Conservation (phyloP, 2,888 invertebrate species). For the Phanerotoma sp. region DNA sequence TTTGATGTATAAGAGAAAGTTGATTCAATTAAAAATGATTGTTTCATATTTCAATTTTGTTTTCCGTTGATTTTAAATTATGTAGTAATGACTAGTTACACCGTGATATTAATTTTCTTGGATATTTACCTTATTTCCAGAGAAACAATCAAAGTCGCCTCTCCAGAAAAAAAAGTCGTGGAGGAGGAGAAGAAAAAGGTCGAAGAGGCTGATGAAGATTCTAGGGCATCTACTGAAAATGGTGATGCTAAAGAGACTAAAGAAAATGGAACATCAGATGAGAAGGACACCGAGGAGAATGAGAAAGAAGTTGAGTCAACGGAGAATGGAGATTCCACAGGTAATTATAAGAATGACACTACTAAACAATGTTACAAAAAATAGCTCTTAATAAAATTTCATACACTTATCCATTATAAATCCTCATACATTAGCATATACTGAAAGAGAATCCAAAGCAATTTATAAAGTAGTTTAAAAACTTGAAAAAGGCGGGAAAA, state of each 20-base stretch:
- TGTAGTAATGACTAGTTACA: background rate
- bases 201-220: constrained; percentile 54
- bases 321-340: constrained; percentile 58
- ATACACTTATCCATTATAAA: too few species aligned
- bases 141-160: constrained; percentile 54
- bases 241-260: constrained; percentile 53
- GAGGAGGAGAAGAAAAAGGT: constrained; percentile 58
- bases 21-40: background rate
- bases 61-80: too few species aligned
- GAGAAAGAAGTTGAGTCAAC: constrained; percentile 56
- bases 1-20: background rate
- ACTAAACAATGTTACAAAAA: background rate
- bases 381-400: too few species aligned
- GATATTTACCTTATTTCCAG: constrained; percentile 36
- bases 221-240: constrained; percentile 54
- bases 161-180: constrained; percentile 59
- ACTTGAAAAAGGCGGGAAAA: too few species aligned
- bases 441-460: too few species aligned
- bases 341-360: constrained; percentile 41
- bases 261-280: constrained; percentile 57
- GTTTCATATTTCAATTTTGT: too few species aligned
- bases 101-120: background rate
- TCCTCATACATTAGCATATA: too few species aligned
- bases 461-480: too few species aligned
- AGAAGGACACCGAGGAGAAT: constrained; percentile 53